These are phyloP conservation scores for Distichodus sexfasciatus DNA, from an alignment of 2,797 vertebrate species.

Conservation along the genomic window DNA sequence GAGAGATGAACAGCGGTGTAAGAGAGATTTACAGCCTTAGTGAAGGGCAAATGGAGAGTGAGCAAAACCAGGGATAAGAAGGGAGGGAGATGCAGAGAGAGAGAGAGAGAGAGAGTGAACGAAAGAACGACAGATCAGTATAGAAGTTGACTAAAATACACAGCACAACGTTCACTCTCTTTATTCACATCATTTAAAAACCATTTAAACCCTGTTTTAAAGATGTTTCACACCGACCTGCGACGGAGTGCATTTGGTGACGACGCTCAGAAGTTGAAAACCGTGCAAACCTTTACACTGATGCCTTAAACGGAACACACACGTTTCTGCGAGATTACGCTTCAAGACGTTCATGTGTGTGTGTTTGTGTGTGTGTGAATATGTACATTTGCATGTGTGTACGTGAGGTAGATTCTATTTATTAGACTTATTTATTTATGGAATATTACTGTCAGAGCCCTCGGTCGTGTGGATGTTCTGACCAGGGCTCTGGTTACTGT, in stretches of 20 bases:
- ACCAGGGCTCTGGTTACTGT: background rate
- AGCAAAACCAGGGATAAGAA: no score
- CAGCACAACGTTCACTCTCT: no score
- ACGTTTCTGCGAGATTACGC: conserved; percentile 25
- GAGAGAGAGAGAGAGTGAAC: no score
- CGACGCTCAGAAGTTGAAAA: conserved; percentile 29
- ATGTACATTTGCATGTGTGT: no score
- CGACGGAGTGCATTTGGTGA: conserved; percentile 50
- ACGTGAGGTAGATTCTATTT: conserved; percentile 40
- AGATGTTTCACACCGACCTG: background rate
- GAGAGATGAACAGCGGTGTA: no score
- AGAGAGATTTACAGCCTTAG: no score
- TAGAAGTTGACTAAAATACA: no score
- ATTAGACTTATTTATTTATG: conserved; percentile 45
- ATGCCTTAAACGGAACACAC: conserved; percentile 65
- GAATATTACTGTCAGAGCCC: conserved; percentile 37
- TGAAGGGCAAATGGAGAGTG: no score
- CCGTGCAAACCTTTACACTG: conserved; percentile 59
- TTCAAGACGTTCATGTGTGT: conserved; percentile 15
- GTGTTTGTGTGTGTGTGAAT: conserved; percentile 23
- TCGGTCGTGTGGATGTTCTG: background rate
- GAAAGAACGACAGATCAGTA: no score
- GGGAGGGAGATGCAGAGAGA: no score
- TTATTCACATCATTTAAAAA: no score
- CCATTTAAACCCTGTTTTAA: background rate